phyloP scores from a whole-genome alignment of 2,888 invertebrate species.

The Limnephilus rhombicus region DNA sequence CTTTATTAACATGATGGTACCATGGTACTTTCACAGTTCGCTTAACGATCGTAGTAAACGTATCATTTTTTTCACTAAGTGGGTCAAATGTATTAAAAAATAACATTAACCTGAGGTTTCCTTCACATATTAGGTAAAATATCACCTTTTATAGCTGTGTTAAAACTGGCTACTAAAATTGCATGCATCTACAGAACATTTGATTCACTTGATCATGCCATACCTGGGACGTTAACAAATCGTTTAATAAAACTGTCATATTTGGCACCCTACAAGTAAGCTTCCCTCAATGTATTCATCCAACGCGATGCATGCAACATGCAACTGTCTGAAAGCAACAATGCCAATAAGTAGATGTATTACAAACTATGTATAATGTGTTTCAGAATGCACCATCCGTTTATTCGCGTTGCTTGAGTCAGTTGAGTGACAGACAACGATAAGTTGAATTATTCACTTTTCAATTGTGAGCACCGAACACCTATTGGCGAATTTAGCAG shows the following conservation, averaged over 20 bases:
- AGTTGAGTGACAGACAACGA: slow-evolving; percentile 28
- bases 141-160: background rate
- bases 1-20: too few relatives aligned
- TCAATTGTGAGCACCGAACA: background rate
- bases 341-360: background rate
- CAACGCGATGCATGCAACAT: background rate
- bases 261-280: background rate
- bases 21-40: too few relatives aligned
- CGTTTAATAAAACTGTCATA: background rate
- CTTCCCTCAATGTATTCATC: background rate
- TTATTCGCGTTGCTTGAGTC: slow-evolving; percentile 5
- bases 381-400: background rate
- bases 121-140: background rate
- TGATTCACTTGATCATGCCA: background rate
- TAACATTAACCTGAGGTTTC: background rate
- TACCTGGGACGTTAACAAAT: background rate
- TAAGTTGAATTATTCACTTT: slow-evolving; percentile 27
- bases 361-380: background rate
- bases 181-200: background rate
- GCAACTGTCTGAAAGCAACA: background rate
- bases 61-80: too few relatives aligned
- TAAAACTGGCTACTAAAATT: background rate
- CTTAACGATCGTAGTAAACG: too few relatives aligned
- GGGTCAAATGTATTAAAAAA: background rate
- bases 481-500: slow-evolving; percentile 34